These are phyloP conservation scores for Hoplodrina blanda DNA, from an alignment of 2,888 invertebrate species.

Conservation along the genomic window DNA sequence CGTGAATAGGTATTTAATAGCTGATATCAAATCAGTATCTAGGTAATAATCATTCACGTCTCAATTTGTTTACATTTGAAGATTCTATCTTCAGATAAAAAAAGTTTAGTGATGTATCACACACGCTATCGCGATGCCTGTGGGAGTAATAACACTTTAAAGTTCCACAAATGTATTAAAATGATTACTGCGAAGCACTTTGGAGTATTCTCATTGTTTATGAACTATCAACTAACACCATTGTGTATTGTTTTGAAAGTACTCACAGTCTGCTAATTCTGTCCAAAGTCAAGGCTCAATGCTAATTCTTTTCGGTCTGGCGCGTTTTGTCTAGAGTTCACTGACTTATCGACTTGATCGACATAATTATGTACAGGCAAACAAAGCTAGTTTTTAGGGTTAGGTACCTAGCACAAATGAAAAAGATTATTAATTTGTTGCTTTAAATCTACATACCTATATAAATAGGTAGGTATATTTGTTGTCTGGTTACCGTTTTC, in stretches of 20 bases:
- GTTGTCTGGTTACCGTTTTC: too few relatives aligned
- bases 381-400: constrained; percentile 16
- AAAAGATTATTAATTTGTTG: too few relatives aligned
- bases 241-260: constrained; percentile 44
- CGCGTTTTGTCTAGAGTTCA: constrained; percentile 61
- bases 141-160: constrained; percentile 17
- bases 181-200: constrained; percentile 40
- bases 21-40: not conserved
- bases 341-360: constrained; percentile 59
- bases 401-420: not conserved
- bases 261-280: constrained; percentile 50
- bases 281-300: constrained; percentile 62
- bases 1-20: not conserved
- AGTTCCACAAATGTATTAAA: constrained; percentile 19
- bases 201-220: constrained; percentile 42
- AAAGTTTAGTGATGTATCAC: not conserved
- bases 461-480: too few relatives aligned
- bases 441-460: too few relatives aligned
- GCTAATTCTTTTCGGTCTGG: constrained; percentile 69
- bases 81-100: not conserved
- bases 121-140: not conserved
- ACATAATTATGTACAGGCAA: constrained; percentile 28
- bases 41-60: not conserved
- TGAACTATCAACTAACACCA: constrained; percentile 27
- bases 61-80: not conserved